Conservation (phyloP, 30 jellyfish, hydroid and myxozoan species). For the Aurelia sp. region DNA sequence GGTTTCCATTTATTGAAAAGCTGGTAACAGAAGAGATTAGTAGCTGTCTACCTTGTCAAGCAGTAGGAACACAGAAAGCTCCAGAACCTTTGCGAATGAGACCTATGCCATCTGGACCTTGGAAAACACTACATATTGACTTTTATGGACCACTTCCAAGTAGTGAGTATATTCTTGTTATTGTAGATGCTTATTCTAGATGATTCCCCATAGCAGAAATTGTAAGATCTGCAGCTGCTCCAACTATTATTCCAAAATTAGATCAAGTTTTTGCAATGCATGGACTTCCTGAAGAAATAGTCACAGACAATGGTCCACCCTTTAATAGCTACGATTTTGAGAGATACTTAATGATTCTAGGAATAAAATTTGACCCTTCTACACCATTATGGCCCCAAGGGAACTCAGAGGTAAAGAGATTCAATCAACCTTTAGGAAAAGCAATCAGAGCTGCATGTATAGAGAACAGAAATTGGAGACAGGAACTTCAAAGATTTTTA, state of each 20-base stretch:
- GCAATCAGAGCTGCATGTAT: neutral
- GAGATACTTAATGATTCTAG: conserved; percentile 3
- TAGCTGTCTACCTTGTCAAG: conserved; percentile 42
- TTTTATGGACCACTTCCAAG: conserved; percentile 41
- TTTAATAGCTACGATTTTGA: conserved; percentile 28
- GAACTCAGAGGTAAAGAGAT: conserved; percentile 15
- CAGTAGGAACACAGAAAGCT: conserved; percentile 7
- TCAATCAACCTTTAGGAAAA: conserved; percentile 15
- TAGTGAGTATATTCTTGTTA: conserved; percentile 5
- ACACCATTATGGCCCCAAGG: conserved; percentile 56
- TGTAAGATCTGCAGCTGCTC: conserved; percentile 31
- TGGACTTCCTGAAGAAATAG: conserved; percentile 30
- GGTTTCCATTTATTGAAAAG: conserved; percentile 36
- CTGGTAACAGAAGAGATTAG: neutral
- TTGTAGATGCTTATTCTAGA: conserved; percentile 25
- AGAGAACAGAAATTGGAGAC: neutral
- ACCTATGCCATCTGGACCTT: conserved; percentile 46
- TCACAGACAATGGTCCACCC: conserved; percentile 68
- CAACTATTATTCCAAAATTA: conserved; percentile 15
- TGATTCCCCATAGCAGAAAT: conserved; percentile 63
- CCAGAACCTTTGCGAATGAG: conserved; percentile 32
- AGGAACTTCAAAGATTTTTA: neutral
- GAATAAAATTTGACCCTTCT: conserved; percentile 12
- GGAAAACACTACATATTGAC: conserved; percentile 34
- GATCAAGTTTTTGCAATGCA: conserved; percentile 27